Conservation (phyloP, 2,888 invertebrate genomes). For the Ommatoiulus sabulosus region DNA sequence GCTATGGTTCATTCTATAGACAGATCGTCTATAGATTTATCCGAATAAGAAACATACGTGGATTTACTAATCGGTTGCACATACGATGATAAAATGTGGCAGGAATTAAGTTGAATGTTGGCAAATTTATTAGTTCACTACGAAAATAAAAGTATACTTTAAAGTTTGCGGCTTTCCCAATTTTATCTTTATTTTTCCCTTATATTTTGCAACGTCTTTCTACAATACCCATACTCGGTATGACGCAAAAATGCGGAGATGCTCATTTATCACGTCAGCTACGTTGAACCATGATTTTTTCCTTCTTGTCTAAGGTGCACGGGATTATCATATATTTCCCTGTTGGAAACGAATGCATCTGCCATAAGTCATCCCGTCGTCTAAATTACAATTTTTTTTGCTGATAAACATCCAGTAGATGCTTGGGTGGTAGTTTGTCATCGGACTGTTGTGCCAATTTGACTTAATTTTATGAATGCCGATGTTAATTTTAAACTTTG, state of each 20-base stretch:
- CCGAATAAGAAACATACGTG: too few species aligned
- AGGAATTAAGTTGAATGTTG: too few species aligned
- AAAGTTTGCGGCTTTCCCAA: too few species aligned
- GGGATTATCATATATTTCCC: not conserved
- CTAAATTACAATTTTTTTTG: not conserved
- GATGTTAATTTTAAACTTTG: not conserved
- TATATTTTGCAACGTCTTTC: not conserved
- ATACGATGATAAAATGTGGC: too few species aligned
- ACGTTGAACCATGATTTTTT: not conserved
- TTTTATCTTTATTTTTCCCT: not conserved
- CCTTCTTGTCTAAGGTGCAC: too few species aligned
- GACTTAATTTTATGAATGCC: not conserved
- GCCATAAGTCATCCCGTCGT: not conserved
- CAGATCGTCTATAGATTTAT: too few species aligned
- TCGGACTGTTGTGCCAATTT: not conserved
- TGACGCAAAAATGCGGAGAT: not conserved
- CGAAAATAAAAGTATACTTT: too few species aligned
- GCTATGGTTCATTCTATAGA: too few species aligned
- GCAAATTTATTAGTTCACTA: too few species aligned
- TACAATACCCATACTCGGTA: not conserved
- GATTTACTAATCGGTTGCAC: too few species aligned
- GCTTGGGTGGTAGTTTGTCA: not conserved
- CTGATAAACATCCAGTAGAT: too few species aligned
- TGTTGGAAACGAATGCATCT: not conserved
- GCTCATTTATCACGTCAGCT: not conserved